A percentile compares a stretch with the other conserved stretches of the same genome.
These are phyloP conservation scores for Antechinus stuartii DNA, from an alignment of 2,113 vertebrate genomes.

Conservation along the genomic window DNA sequence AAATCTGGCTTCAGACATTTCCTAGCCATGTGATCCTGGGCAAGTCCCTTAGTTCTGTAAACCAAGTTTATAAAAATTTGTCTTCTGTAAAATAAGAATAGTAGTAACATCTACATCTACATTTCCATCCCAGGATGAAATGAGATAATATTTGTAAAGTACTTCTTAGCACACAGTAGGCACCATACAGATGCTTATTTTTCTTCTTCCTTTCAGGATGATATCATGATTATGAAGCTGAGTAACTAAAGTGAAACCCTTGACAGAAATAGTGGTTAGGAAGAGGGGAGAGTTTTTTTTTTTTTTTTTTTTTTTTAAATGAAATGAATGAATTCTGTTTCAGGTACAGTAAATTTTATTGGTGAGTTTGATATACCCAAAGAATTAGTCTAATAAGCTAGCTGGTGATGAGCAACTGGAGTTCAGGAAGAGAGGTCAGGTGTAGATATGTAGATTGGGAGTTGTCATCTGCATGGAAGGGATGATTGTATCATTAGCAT, in stretches of 20 bases:
- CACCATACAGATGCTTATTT: neutral
- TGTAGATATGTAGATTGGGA: neutral
- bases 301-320: neutral
- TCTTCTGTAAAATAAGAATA: neutral
- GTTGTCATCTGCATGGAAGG: neutral
- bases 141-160: neutral
- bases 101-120: neutral
- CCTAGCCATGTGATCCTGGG: neutral
- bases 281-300: neutral
- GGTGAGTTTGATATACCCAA: neutral
- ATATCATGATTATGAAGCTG: neutral
- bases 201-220: neutral
- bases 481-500: neutral
- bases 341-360: neutral
- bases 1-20: neutral
- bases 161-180: neutral
- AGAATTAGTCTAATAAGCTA: neutral
- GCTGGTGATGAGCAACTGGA: neutral
- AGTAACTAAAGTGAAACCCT: neutral
- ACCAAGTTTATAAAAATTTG: neutral
- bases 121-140: neutral
- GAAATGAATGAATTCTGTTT: neutral
- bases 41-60: neutral
- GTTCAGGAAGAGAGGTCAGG: neutral
- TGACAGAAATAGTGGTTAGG: neutral